Conservation (phyloP, 2,888 invertebrate species). For the Thecophora atra region DNA sequence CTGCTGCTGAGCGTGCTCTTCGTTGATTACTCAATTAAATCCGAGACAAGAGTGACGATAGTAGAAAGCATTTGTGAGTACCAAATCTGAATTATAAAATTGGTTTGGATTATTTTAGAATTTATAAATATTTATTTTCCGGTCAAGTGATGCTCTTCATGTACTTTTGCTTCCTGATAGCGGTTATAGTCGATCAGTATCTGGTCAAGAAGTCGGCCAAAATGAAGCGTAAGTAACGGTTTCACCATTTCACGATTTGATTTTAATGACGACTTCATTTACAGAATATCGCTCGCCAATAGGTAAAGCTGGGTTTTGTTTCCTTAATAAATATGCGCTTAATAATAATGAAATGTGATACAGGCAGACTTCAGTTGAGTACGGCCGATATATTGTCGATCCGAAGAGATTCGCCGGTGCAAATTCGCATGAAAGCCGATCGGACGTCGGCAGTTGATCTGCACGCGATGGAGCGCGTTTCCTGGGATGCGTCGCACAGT, state of each 20-base stretch:
- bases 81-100: neutral
- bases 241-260: neutral
- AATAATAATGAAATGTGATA: neutral
- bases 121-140: neutral
- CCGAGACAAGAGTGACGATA: constrained; percentile 40
- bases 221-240: constrained; percentile 38
- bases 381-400: neutral
- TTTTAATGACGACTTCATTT: neutral
- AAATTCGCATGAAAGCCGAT: neutral
- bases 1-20: constrained; percentile 46
- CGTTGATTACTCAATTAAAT: constrained; percentile 46
- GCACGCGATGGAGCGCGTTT: constrained; percentile 2
- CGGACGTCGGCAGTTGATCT: neutral
- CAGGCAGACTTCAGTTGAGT: neutral
- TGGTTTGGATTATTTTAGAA: neutral
- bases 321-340: neutral
- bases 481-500: neutral
- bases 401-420: neutral
- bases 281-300: neutral
- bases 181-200: constrained; percentile 49
- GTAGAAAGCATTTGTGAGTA: constrained; percentile 42
- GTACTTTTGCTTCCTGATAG: constrained; percentile 39
- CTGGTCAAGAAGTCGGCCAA: constrained; percentile 38
- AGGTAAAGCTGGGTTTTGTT: neutral
- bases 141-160: neutral